phyloP scores from a whole-genome alignment of 1,140 invertebrate genomes.

The Brachionus calyciflorus region DNA sequence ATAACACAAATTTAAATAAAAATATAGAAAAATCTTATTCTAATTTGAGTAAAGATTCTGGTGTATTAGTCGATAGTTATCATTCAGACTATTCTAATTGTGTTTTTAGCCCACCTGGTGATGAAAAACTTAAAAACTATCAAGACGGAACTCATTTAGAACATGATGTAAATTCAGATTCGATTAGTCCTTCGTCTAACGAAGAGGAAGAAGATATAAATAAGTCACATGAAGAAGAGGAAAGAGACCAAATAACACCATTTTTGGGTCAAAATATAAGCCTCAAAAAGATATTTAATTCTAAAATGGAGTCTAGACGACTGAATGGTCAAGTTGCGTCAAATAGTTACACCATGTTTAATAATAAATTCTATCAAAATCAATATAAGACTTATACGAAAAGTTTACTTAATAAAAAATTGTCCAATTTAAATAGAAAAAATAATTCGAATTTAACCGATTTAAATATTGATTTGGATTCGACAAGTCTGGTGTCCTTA shows the following conservation, averaged over 20 bases:
- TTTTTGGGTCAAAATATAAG: constrained; percentile 5
- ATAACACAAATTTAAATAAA: not conserved
- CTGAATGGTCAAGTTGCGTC: not conserved
- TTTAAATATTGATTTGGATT: not conserved
- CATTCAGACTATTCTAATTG: constrained; percentile 23
- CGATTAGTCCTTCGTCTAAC: constrained; percentile 4
- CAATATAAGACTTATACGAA: constrained; percentile 20
- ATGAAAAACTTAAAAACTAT: not conserved
- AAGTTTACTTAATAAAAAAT: constrained; percentile 16
- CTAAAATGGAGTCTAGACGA: constrained; percentile 29
- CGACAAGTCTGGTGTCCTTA: constrained; percentile 13
- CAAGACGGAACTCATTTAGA: not conserved
- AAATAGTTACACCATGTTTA: constrained; percentile 5
- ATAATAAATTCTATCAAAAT: constrained; percentile 19
- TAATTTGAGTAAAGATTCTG: constrained; percentile 46
- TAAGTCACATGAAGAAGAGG: not conserved
- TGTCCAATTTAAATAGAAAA: not conserved
- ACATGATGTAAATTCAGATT: not conserved
- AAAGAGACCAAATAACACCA: not conserved
- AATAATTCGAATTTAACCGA: constrained; percentile 1
- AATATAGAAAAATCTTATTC: constrained; percentile 43
- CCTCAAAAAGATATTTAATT: constrained; percentile 23
- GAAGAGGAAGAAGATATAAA: constrained; percentile 30
- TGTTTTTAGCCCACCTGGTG: not conserved
- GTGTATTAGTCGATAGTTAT: constrained; percentile 23